Evolutionary conservation across 2,888 invertebrate genomes (phyloP).

Genomic region (Tanypteryx hageni): DNA sequence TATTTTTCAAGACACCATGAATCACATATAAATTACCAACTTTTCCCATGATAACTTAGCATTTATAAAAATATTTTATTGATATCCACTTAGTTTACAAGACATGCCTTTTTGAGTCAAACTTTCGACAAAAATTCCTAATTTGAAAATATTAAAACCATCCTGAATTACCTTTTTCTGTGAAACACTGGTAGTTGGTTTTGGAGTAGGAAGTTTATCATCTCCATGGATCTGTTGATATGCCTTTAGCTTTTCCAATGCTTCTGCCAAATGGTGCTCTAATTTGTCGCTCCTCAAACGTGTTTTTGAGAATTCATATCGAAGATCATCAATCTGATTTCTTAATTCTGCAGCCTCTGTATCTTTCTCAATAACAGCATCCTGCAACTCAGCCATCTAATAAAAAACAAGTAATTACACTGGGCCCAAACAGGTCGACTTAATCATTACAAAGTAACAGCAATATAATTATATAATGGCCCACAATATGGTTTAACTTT

Average conservation of each 20-base stretch:
- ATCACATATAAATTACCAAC: no score
- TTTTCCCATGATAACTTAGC: background rate
- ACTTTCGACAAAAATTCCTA: background rate
- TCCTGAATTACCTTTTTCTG: constrained; percentile 76
- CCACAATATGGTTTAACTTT: background rate
- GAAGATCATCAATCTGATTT: constrained; percentile 97
- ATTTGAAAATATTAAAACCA: background rate
- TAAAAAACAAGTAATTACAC: constrained; percentile 65
- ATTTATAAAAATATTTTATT: background rate
- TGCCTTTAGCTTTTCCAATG: constrained; percentile 92
- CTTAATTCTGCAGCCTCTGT: constrained; percentile 96
- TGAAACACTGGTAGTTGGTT: constrained; percentile 79
- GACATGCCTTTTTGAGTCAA: background rate
- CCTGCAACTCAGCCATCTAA: constrained; percentile 89
- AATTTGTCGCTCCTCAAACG: constrained; percentile 92
- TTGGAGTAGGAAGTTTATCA: constrained; percentile 78
- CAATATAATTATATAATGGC: background rate
- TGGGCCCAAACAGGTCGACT: background rate
- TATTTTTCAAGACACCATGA: no score
- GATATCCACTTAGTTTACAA: background rate
- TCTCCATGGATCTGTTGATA: constrained; percentile 89
- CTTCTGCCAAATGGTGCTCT: constrained; percentile 94
- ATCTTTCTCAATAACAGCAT: constrained; percentile 92
- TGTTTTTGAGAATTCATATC: constrained; percentile 93
- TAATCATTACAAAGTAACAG: background rate